phyloP scores from a whole-genome alignment of 2,888 invertebrate genomes.

The Uropetala carovei region DNA sequence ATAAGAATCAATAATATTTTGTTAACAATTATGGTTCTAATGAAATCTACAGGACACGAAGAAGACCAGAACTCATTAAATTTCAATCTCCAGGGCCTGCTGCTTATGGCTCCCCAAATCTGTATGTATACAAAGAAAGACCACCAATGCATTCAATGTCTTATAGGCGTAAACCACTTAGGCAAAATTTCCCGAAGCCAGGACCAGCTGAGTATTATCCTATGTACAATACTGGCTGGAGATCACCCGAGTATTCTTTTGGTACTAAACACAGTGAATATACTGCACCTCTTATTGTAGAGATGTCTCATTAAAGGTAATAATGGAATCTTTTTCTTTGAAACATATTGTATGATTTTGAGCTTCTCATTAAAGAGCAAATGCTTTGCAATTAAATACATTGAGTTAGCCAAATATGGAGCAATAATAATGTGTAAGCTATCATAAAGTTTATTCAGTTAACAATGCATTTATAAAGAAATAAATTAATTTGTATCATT shows the following conservation, averaged over 20 bases:
- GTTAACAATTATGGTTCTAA: neutral
- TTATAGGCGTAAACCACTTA: slow-evolving; percentile 70
- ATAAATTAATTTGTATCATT: too few relatives aligned
- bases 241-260: slow-evolving; percentile 78
- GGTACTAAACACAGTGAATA: slow-evolving; percentile 78
- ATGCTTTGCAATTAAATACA: too few relatives aligned
- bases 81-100: slow-evolving; percentile 76
- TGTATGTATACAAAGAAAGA: slow-evolving; percentile 72
- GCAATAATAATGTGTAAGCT: too few relatives aligned
- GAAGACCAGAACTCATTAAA: slow-evolving; percentile 69
- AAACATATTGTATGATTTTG: too few relatives aligned
- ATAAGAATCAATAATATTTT: neutral
- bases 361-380: too few relatives aligned
- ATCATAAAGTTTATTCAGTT: too few relatives aligned
- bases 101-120: slow-evolving; percentile 71
- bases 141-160: slow-evolving; percentile 72
- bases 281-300: slow-evolving; percentile 62
- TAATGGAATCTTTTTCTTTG: too few relatives aligned
- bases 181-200: slow-evolving; percentile 72
- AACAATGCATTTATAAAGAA: too few relatives aligned
- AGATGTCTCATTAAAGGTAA: neutral
- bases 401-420: too few relatives aligned
- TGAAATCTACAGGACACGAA: slow-evolving; percentile 65
- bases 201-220: slow-evolving; percentile 79
- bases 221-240: slow-evolving; percentile 72